Evolutionary conservation across 2,888 invertebrate species (phyloP), one percentile per base, ranked within the genome.

Genomic region (Leucophenga montana): DNA sequence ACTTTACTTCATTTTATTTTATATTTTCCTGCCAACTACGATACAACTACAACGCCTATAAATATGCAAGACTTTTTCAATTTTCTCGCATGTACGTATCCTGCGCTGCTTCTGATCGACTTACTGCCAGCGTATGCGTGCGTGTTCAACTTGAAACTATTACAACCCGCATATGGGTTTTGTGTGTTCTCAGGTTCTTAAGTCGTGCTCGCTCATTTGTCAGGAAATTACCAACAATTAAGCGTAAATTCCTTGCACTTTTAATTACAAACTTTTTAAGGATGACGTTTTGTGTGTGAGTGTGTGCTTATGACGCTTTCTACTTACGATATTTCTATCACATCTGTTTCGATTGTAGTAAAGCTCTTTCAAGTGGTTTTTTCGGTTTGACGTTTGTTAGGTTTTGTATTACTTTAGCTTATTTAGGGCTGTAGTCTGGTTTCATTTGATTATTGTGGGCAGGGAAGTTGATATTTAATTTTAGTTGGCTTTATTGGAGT

Each of bases 191-290:
- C 20, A 18, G 22, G 48, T 39, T 39, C 44, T 64, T 64, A 22
- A 39, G 27, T 27, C 33, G 65, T 54, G 16, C 16, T 69, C 64
- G 68, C 74, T 73, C 77, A 78, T 77, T 78, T 78, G 73, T 73
- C 50, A 68, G 72, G 75, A 71, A 77, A 77, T 80, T 80, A 78
- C 69, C 73, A 77, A 80, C 77, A 82, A 73, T 75, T 77, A 73
- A 39, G 39, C 66, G 64, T 67, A 61, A 70, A 64, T 64, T 64
- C 27, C 62, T 20, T 64, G 62, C 62, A 64, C 62, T 64, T 64
- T 64, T 64, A 64, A 64, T 64, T 64, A 64, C 16, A 64, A 64
- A 64, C 18, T 64, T 64, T 62, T 20, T 14, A 22, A 8, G 46
- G 8, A 44, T 44, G 61, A 16, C 14, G 48, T 13, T 61, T 4